phyloP scores from a whole-genome alignment of 2,888 invertebrate genomes.

The Brachyptera risi region DNA sequence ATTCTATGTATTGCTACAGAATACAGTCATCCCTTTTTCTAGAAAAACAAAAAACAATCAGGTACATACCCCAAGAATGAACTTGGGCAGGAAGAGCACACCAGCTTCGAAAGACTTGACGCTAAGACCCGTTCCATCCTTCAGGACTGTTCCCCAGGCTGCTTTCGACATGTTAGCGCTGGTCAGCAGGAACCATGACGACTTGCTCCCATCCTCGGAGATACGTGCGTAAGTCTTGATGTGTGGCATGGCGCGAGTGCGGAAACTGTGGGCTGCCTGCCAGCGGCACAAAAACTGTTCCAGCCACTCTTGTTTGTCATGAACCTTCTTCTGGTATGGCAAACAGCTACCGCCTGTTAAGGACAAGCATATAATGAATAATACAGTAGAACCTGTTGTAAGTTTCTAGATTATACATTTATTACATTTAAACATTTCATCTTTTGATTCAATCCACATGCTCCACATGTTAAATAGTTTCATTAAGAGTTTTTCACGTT shows the following conservation, averaged over 20 bases:
- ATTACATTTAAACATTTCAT: no score
- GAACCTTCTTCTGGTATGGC: constrained; percentile 73
- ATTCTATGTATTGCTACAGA: no score
- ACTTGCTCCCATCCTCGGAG: constrained; percentile 59
- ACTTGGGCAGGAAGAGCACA: constrained; percentile 78
- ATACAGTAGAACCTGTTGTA: no score
- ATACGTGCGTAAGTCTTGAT: constrained; percentile 85
- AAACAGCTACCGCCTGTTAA: constrained; percentile 77
- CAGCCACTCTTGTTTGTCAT: constrained; percentile 83
- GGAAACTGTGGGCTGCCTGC: constrained; percentile 63
- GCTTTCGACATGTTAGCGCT: constrained; percentile 96
- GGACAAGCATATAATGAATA: no score
- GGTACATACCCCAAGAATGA: constrained; percentile 50
- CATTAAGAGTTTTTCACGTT: no score
- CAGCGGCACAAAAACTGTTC: constrained; percentile 75
- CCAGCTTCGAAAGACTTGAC: constrained; percentile 90
- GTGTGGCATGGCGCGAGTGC: constrained; percentile 90
- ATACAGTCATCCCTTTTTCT: not conserved
- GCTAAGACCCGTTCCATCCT: constrained; percentile 52
- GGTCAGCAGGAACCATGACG: constrained; percentile 83
- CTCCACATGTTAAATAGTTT: no score
- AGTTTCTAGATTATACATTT: no score
- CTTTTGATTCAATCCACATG: no score
- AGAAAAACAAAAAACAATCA: no score
- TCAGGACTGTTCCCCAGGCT: constrained; percentile 80